Conservation (phyloP, 2,888 invertebrate species). For the Archips crataeganus region DNA sequence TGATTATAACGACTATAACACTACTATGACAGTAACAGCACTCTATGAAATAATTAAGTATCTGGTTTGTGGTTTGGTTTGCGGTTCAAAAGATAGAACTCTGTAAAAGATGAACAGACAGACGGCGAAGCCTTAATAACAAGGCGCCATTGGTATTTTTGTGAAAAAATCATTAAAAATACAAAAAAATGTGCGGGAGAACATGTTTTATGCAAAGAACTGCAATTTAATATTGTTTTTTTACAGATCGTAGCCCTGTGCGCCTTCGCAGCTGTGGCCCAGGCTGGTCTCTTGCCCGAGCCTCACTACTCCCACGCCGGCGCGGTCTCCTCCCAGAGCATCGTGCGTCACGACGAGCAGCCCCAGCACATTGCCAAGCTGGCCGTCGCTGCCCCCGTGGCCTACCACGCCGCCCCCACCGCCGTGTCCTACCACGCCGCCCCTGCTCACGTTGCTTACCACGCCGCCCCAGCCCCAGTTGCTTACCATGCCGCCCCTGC, state of each 20-base stretch:
- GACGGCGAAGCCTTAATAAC: too few species aligned
- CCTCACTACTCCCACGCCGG: conserved; percentile 67
- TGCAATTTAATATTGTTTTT: neutral
- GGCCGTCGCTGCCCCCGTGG: conserved; percentile 53
- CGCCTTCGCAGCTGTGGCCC: conserved; percentile 56
- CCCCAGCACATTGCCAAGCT: conserved; percentile 49
- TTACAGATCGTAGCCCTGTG: conserved; percentile 57
- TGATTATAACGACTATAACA: neutral
- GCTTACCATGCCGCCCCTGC: conserved; percentile 39
- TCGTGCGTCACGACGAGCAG: conserved; percentile 69
- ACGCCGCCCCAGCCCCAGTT: conserved; percentile 21
- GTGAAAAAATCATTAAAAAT: too few species aligned
- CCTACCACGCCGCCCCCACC: conserved; percentile 49
- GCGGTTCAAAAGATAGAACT: neutral
- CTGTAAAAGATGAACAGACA: too few species aligned
- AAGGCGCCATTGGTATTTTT: too few species aligned
- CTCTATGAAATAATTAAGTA: too few species aligned
- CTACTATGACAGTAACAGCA: neutral
- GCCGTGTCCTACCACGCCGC: conserved; percentile 47
- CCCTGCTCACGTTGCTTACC: conserved; percentile 52
- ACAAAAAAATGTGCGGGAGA: too few species aligned
- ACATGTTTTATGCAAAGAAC: neutral
- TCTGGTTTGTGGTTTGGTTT: too few species aligned
- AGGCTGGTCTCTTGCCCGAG: conserved; percentile 58
- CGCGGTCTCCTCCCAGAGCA: conserved; percentile 69